A percentile compares a stretch with the other conserved stretches of the same genome.
Conservation (phyloP, 2,113 vertebrate genomes). For the Ptyas mucosa region DNA sequence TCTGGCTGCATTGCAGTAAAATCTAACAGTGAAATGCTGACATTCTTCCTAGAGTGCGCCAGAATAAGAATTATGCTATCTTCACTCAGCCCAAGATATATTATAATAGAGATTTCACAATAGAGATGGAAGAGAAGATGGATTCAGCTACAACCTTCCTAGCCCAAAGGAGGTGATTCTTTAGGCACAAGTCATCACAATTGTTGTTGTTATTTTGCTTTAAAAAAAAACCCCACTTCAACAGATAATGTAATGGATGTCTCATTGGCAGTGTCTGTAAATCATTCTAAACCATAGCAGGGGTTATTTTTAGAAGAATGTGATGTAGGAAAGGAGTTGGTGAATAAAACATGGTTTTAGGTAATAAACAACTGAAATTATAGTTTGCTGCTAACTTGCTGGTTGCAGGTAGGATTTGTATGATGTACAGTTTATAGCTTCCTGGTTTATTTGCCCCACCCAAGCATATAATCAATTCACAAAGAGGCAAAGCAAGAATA, state of each 20-base stretch:
- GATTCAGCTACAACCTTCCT: background rate
- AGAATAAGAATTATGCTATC: background rate
- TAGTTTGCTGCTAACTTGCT: background rate
- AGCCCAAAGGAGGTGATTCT: background rate
- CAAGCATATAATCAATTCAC: background rate
- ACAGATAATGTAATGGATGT: background rate
- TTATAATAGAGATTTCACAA: background rate
- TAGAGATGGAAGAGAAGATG: background rate
- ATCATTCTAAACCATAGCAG: background rate
- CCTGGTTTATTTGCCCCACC: background rate
- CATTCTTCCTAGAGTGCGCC: background rate
- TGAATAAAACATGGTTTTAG: background rate
- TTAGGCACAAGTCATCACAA: background rate
- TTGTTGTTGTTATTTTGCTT: background rate
- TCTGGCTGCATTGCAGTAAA: constrained; percentile 53
- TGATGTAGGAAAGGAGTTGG: background rate
- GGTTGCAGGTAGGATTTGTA: background rate
- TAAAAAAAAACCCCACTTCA: background rate
- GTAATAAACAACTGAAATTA: background rate
- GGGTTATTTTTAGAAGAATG: background rate
- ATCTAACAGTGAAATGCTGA: background rate
- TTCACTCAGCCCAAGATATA: background rate
- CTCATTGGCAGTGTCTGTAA: background rate
- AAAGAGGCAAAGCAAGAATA: background rate
- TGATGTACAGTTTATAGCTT: background rate